phyloP scores from a whole-genome alignment of 2,113 vertebrate species.

The Hydrolagus affinis region DNA sequence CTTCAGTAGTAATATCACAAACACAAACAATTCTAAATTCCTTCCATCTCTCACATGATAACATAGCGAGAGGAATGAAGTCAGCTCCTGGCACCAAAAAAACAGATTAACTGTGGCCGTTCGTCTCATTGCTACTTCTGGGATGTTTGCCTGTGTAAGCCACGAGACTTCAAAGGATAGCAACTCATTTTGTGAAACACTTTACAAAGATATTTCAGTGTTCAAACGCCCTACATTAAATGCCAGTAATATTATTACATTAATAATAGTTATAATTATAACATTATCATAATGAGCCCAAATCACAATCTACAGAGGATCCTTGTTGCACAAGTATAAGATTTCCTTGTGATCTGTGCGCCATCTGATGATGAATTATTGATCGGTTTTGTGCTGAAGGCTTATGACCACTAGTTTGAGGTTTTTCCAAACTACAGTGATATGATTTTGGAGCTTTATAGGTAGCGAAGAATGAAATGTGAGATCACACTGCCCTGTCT shows the following conservation, averaged over 20 bases:
- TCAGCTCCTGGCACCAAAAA: not conserved
- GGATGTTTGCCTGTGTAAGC: not conserved
- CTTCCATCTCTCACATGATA: not conserved
- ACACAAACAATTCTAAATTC: not conserved
- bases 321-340: too few relatives aligned
- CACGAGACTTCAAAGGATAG: not conserved
- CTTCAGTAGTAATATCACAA: not conserved
- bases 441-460: not conserved
- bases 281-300: too few relatives aligned
- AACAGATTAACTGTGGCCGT: too few relatives aligned
- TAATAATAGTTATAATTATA: too few relatives aligned
- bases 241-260: too few relatives aligned
- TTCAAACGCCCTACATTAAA: too few relatives aligned
- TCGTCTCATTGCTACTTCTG: too few relatives aligned
- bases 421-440: not conserved
- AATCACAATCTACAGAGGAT: too few relatives aligned
- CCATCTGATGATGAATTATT: not conserved
- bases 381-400: not conserved
- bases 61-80: not conserved
- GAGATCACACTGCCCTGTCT: not conserved
- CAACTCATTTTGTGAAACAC: too few relatives aligned
- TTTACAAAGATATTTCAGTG: too few relatives aligned
- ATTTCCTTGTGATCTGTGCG: too few relatives aligned
- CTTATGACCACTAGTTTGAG: not conserved
- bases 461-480: not conserved